Conservation (phyloP, 1,140 invertebrate species). For the Lucilia sericata region DNA sequence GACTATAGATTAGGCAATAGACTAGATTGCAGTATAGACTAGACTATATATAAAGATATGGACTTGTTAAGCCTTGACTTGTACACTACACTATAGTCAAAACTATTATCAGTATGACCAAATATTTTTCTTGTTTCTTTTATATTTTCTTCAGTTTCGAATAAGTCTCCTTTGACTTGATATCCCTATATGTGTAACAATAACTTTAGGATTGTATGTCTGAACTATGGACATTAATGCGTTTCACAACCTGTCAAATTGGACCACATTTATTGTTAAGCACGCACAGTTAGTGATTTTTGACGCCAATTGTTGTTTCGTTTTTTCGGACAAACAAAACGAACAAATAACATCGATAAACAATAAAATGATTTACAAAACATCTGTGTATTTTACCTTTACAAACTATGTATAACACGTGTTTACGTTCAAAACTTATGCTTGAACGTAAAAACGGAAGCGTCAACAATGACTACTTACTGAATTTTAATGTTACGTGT, state of each 20-base stretch:
- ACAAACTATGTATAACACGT: not conserved
- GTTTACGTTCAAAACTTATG: not conserved
- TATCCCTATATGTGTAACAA: not conserved
- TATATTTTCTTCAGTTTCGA: no score
- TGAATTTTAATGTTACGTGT: conserved; percentile 34
- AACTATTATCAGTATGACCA: no score
- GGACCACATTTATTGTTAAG: conserved; percentile 20
- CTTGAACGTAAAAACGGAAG: conserved; percentile 9
- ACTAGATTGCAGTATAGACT: no score
- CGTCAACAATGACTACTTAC: conserved; percentile 26
- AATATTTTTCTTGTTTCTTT: no score
- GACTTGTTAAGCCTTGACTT: no score
- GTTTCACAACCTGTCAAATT: conserved; percentile 40
- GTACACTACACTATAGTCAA: no score
- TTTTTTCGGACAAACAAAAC: not conserved
- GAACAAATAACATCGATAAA: conserved; percentile 7
- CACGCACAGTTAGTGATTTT: conserved; percentile 39
- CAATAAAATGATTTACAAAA: conserved; percentile 35
- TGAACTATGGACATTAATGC: conserved; percentile 31
- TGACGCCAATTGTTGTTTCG: conserved; percentile 34
- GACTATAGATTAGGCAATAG: not conserved
- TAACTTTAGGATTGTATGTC: not conserved
- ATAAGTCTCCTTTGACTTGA: not conserved
- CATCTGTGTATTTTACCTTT: not conserved
- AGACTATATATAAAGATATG: no score